A percentile compares a stretch with the other conserved stretches of the same genome.
Evolutionary conservation across 2,888 invertebrate species (phyloP).

Genomic region (Andrena dorsata): DNA sequence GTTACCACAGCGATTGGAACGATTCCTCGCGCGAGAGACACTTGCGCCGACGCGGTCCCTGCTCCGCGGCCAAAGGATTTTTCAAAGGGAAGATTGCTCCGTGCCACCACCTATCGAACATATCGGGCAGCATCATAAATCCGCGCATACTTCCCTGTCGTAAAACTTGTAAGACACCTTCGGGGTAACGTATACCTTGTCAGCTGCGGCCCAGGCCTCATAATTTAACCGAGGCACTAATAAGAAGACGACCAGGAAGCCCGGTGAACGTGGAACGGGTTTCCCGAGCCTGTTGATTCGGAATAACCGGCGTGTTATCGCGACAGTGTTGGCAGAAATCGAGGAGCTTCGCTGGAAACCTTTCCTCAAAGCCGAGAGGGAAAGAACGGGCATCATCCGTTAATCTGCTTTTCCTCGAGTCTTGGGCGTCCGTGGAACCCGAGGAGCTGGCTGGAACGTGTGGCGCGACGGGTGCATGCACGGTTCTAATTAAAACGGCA

Average conservation of each 20-base stretch:
- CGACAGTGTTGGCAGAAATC: not conserved
- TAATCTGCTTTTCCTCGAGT: not conserved
- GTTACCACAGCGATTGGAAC: too few species aligned
- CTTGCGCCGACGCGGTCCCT: not conserved
- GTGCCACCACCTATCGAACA: not conserved
- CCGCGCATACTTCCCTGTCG: not conserved
- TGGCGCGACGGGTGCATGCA: not conserved
- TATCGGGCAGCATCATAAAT: not conserved
- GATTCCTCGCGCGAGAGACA: too few species aligned
- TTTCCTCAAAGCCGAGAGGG: too few species aligned
- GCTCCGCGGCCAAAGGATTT: not conserved
- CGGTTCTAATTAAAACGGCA: conserved; percentile 44
- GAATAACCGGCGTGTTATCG: not conserved
- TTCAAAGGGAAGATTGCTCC: not conserved
- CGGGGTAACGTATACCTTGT: not conserved
- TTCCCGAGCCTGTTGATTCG: not conserved
- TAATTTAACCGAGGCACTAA: not conserved
- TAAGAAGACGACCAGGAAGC: conserved; percentile 1
- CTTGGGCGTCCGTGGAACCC: not conserved
- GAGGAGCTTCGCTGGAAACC: not conserved
- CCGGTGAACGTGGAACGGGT: not conserved
- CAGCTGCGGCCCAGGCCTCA: not conserved
- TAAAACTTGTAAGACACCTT: not conserved
- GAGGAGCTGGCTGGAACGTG: not conserved
- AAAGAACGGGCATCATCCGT: not conserved